phyloP scores from a whole-genome alignment of 2,888 invertebrate genomes.

The Camponotus fellah region DNA sequence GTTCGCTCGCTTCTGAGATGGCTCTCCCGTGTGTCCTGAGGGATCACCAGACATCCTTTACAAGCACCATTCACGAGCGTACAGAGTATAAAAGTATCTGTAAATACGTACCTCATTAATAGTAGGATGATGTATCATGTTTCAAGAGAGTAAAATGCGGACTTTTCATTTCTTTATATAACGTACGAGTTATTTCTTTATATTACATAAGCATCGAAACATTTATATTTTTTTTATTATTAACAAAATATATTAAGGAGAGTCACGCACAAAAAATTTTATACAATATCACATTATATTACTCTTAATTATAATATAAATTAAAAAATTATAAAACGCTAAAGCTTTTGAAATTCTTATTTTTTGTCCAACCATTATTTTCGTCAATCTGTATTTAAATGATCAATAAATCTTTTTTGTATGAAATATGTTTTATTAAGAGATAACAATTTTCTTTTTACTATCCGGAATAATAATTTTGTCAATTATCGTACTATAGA shows the following conservation, averaged over 20 bases:
- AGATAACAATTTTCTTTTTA: not conserved
- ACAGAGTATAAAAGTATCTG: conserved; percentile 84
- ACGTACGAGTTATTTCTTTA: not conserved
- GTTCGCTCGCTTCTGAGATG: conserved; percentile 58
- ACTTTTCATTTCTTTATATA: conserved; percentile 10
- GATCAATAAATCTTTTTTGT: conserved; percentile 1
- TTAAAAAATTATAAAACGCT: not conserved
- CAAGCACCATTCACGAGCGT: conserved; percentile 78
- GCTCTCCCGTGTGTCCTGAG: conserved; percentile 71
- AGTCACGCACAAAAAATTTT: not conserved
- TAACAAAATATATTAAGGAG: not conserved
- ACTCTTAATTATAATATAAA: not conserved
- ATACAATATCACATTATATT: not conserved
- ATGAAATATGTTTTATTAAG: too few relatives aligned
- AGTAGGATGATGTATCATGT: not conserved
- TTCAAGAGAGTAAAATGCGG: not conserved
- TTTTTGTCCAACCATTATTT: not conserved
- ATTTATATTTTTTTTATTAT: not conserved
- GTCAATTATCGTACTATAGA: not conserved
- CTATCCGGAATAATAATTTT: not conserved
- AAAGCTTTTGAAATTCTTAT: not conserved
- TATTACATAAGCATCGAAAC: not conserved
- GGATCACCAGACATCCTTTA: conserved; percentile 78
- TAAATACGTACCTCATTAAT: conserved; percentile 45
- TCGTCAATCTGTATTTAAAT: not conserved